Base-by-base conservation (phyloP, 2,888 invertebrate species). In the Heliothis peltigera region DNA sequence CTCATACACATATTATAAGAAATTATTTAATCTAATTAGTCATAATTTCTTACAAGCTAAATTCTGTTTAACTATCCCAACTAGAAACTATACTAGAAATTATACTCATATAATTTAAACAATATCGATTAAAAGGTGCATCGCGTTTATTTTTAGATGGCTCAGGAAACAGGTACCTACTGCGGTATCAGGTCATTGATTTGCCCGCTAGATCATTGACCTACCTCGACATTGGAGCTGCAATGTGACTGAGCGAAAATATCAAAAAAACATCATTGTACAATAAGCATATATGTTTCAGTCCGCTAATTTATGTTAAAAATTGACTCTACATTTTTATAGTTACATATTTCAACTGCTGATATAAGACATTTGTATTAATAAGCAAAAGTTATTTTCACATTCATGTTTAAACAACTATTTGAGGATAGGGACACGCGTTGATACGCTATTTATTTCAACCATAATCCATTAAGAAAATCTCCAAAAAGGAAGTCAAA, bases 401-500 rank as follows among this genome's bases (percentile, higher is more conserved):
- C 32, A 32, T 32, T 32, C 10, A 32, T 32, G 32, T 10, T 32
- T 32, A 32, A 32, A 12, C 32, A 32, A 32, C 3, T 32, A 12
- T 32, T 32, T 32, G 12, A 32, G n/a, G n/a, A n/a, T n/a, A n/a
- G n/a, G n/a, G n/a, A n/a, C n/a, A n/a, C n/a, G 12, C 12, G 12
- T 32, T 32, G 1, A 12, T 12, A n/a, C n/a, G n/a, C n/a, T n/a
- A n/a, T n/a, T n/a, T n/a, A n/a, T 18, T 42, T 15, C 15, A 17
- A 49, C 1, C 0, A 47, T 4, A 0, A 32, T 22, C 12, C 4
- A 61, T 35, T 3, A 35, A 21, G 7, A 42, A 19, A 42, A 21
- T 15, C 5, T 2, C 5, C 44, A 81, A 91, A 91, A 90, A 85
- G 87, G 90, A 85, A 92, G 89, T 91, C 92, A 85, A 88, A 87